These are phyloP conservation scores for Stomatorhinus ivindoensis DNA, from an alignment of 2,113 vertebrate species.

Conservation along the genomic window DNA sequence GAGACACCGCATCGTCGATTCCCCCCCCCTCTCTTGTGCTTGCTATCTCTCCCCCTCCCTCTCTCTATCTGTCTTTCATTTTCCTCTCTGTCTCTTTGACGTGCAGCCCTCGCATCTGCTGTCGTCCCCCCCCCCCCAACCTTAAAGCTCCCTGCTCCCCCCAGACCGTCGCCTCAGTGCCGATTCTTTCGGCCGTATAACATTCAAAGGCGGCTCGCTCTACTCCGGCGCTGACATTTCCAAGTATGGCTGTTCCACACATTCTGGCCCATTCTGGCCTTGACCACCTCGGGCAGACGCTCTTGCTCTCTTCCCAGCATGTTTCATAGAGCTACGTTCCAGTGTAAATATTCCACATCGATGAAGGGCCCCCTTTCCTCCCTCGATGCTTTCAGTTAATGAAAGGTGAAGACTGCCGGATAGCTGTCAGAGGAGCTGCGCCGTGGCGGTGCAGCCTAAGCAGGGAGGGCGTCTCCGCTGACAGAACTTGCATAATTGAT, in stretches of 20 bases:
- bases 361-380: not conserved
- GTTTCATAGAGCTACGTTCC: not conserved
- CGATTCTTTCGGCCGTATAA: not conserved
- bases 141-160: not conserved
- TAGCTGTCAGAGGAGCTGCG: not conserved
- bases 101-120: not conserved
- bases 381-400: not conserved
- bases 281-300: not conserved
- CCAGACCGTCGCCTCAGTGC: not conserved
- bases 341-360: not conserved
- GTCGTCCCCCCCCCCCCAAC: too few species aligned
- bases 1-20: not conserved
- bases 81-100: not conserved
- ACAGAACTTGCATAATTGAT: constrained; percentile 15
- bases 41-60: not conserved
- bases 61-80: not conserved
- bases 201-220: not conserved
- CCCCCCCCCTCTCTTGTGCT: not conserved
- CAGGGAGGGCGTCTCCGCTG: not conserved
- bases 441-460: not conserved
- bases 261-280: not conserved
- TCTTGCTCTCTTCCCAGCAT: not conserved
- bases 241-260: not conserved
- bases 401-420: not conserved
- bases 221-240: not conserved